These are phyloP conservation scores for Carabus problematicus DNA, from an alignment of 2,888 invertebrate species.

Conservation along the genomic window DNA sequence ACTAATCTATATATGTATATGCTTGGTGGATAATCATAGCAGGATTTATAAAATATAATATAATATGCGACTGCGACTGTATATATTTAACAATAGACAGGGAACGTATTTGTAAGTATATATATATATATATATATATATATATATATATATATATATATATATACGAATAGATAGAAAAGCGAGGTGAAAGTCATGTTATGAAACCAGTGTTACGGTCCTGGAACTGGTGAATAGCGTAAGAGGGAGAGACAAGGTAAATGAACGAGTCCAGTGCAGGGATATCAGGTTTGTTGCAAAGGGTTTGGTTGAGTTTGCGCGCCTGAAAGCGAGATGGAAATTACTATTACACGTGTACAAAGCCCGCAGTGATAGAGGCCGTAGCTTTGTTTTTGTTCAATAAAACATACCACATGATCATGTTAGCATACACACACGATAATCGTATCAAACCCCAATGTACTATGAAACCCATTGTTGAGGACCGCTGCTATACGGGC, in stretches of 20 bases:
- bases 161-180: no score
- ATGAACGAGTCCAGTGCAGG: conserved; percentile 9
- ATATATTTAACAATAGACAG: no score
- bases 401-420: conserved; percentile 29
- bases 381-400: conserved; percentile 34
- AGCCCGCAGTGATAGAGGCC: conserved; percentile 19
- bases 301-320: conserved; percentile 9
- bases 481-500: conserved; percentile 26
- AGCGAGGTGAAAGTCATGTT: no score
- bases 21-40: no score
- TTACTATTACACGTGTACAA: conserved; percentile 36
- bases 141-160: no score
- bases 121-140: no score
- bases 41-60: no score
- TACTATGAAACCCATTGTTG: conserved; percentile 33
- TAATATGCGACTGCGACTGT: no score
- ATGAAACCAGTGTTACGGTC: no score
- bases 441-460: conserved; percentile 29
- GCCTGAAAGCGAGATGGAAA: conserved; percentile 23
- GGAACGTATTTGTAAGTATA: no score
- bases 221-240: no score
- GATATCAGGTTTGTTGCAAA: background rate
- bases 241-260: background rate
- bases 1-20: no score
- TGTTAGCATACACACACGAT: conserved; percentile 30